Base-by-base conservation (phyloP, 2,113 vertebrate genomes). In the Perognathus longimembris region DNA sequence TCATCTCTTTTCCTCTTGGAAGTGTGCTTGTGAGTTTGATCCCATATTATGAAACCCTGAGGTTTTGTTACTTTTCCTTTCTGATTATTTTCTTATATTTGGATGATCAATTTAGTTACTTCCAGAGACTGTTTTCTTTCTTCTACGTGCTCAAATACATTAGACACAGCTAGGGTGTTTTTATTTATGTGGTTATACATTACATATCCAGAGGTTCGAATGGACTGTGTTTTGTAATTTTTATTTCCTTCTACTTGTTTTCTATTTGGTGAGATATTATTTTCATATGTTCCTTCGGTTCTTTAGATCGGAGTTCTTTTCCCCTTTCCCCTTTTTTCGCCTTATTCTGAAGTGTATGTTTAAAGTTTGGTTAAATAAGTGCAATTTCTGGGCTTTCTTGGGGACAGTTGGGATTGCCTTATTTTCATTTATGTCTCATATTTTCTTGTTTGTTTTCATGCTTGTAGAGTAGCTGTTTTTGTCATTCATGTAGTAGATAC, bases 221-320 rank as follows among this genome's bases (percentile, higher is more conserved):
- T 74, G 71, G 28, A 5, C 76, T 93, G 28, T 66, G 20, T n/a
- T 69, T 86, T 78, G 63, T 67, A 61, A 67, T 87, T 40, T 92
- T 8, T 0, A 32, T 34, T 4, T 85, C 28, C 42, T 50, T 50
- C 32, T 74, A 30, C 21, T 22, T 81, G 63, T 34, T 5, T 12
- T 77, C 20, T 40, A 26, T n/a, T 79, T 57, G 78, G 10, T 63
- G 7, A 90, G 10, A 30, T 0, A 21, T 61, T 67, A 61, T 79
- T 92, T 3, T 94, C 6, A 26, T 22, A 26, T 88, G 4, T 85
- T 77, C 32, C 20, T 54, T 22, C 57, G 30, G 26, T 32, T 69
- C 17, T 82, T 82, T 74, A 74, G 15, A 26, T 45, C 67, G 34
- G 11, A 4, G 38, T 36, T 26, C 4, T 54, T 54, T 54, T 54